Conservation (phyloP, 2,113 vertebrate species). For the Pachycephala philippinensis region DNA sequence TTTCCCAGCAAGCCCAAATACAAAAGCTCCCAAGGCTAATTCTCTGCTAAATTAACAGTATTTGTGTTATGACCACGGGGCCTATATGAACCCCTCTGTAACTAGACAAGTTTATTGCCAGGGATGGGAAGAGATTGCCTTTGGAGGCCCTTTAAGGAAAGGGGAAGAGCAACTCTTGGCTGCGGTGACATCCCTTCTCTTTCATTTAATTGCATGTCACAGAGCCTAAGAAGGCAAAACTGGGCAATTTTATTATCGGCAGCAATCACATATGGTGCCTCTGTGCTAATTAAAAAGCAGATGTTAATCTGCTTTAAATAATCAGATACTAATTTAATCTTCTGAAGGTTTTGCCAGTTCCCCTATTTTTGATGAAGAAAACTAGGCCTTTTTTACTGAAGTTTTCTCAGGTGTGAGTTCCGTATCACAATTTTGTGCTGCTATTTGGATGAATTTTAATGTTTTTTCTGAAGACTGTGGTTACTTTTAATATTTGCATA, state of each 20-base stretch:
- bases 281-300: neutral
- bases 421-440: neutral
- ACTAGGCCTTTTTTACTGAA: neutral
- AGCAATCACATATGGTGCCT: neutral
- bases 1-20: neutral
- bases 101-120: neutral
- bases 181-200: neutral
- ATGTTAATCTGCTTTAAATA: neutral
- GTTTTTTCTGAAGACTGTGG: neutral
- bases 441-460: fast-evolving
- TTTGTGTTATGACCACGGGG: fast-evolving
- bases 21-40: neutral
- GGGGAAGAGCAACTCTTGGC: neutral
- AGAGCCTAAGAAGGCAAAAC: neutral
- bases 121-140: fast-evolving
- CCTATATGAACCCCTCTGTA: neutral
- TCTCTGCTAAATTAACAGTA: neutral
- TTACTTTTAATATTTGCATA: neutral
- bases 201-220: neutral
- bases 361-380: neutral
- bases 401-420: neutral
- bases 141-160: neutral
- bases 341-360: neutral
- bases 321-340: neutral
- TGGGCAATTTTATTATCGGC: neutral